A percentile compares a stretch with the other conserved stretches of the same genome.
phyloP scores from a whole-genome alignment of 2,797 vertebrate species.

The Benthosema pterotum region DNA sequence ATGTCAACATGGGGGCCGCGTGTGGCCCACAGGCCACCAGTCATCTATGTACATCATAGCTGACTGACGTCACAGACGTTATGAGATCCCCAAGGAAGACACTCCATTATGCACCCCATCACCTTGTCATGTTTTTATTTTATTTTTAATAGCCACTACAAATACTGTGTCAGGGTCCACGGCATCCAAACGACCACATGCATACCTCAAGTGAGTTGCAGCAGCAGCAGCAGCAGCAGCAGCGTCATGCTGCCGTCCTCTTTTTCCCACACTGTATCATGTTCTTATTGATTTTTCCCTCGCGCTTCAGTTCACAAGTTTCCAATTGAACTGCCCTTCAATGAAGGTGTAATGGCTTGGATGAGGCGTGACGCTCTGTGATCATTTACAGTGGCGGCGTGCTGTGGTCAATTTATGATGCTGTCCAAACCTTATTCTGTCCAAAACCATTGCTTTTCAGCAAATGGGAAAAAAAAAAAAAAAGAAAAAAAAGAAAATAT shows the following conservation, averaged over 20 bases:
- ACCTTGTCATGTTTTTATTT: too few species aligned
- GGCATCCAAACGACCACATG: constrained; percentile 15
- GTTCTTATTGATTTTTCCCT: constrained; percentile 24
- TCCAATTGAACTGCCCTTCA: constrained; percentile 5
- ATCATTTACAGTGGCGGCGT: neutral
- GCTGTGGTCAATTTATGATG: neutral
- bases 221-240: neutral
- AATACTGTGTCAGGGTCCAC: constrained; percentile 1
- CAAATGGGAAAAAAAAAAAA: too few species aligned
- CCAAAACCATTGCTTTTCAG: neutral
- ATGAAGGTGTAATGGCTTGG: constrained; percentile 28
- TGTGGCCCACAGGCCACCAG: too few species aligned
- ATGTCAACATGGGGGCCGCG: too few species aligned
- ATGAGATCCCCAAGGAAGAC: too few species aligned
- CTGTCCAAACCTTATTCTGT: neutral
- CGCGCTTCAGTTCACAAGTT: constrained; percentile 15
- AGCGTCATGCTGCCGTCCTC: neutral
- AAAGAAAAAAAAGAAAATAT: too few species aligned
- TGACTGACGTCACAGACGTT: too few species aligned
- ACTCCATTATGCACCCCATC: too few species aligned
- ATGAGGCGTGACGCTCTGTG: neutral
- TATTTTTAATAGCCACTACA: neutral
- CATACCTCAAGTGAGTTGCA: neutral
- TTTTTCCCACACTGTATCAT: constrained; percentile 7
- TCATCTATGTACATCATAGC: too few species aligned